Conservation (phyloP, 2,888 invertebrate genomes). For the Pyrgus malvae region DNA sequence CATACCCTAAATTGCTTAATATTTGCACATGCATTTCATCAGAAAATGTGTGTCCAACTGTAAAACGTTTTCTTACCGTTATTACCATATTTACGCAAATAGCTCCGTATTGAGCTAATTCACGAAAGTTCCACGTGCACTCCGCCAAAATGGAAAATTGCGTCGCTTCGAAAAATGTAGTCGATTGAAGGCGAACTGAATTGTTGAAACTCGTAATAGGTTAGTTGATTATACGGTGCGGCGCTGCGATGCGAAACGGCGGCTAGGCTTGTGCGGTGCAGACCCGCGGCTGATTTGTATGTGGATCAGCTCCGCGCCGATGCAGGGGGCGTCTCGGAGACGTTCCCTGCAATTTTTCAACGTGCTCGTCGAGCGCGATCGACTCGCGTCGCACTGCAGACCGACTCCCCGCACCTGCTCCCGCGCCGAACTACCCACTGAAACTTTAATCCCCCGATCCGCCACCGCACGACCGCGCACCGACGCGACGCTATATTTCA, state of each 20-base stretch:
- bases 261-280: slow-evolving; percentile 26
- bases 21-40: background rate
- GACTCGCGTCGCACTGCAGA: slow-evolving; percentile 53
- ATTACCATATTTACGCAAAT: background rate
- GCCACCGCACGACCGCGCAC: slow-evolving; percentile 55
- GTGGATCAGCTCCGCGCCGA: slow-evolving; percentile 60
- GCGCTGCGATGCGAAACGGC: slow-evolving; percentile 22
- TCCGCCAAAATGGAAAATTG: slow-evolving; percentile 1
- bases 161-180: slow-evolving; percentile 10
- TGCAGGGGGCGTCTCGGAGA: slow-evolving; percentile 66
- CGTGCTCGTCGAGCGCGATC: slow-evolving; percentile 72
- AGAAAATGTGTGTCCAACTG: background rate
- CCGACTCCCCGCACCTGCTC: slow-evolving; percentile 58
- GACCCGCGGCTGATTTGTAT: slow-evolving; percentile 67
- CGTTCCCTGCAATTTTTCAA: slow-evolving; percentile 78
- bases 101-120: background rate
- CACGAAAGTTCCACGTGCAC: background rate
- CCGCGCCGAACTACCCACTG: slow-evolving; percentile 63
- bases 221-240: slow-evolving; percentile 26
- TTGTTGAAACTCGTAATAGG: slow-evolving; percentile 25
- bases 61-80: background rate
- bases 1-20: too few relatives aligned
- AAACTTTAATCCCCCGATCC: slow-evolving; percentile 77
- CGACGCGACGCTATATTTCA: slow-evolving; percentile 76
- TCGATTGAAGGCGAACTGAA: slow-evolving; percentile 9